These are phyloP conservation scores for Protosalanx chinensis DNA, from an alignment of 2,797 vertebrate species.

Conservation along the genomic window DNA sequence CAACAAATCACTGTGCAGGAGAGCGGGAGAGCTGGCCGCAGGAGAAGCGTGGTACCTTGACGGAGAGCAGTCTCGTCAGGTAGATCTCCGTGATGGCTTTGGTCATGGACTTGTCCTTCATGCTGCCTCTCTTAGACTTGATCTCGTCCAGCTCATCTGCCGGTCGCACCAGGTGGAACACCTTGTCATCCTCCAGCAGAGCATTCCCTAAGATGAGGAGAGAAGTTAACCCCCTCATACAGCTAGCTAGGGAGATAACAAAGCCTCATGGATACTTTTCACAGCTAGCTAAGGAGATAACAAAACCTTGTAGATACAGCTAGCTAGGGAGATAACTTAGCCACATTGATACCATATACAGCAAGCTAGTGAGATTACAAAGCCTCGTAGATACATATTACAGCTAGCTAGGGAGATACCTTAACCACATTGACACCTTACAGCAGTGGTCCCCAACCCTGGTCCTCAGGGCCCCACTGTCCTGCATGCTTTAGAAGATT, in stretches of 20 bases:
- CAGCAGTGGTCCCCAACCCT: not conserved
- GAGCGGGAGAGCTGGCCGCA: no score
- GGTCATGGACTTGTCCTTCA: conserved; percentile 97
- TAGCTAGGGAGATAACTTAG: no score
- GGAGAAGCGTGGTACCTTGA: conserved; percentile 80
- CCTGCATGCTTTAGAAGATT: no score
- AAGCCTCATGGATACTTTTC: no score
- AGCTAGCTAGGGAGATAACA: no score
- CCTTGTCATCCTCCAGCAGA: conserved; percentile 93
- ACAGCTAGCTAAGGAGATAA: no score
- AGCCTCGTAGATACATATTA: not conserved
- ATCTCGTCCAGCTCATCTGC: conserved; percentile 92
- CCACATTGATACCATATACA: no score
- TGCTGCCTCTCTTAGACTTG: conserved; percentile 92
- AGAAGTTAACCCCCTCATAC: conserved; percentile 8
- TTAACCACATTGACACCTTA: not conserved
- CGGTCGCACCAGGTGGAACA: conserved; percentile 93
- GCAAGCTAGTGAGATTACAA: no score
- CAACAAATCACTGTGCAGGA: not conserved
- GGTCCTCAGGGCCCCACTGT: no score
- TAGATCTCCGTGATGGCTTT: conserved; percentile 99
- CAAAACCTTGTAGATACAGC: no score
- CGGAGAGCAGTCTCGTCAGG: conserved; percentile 93
- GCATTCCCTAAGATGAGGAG: conserved; percentile 74
- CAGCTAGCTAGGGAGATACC: not conserved